A percentile compares a stretch with the other conserved stretches of the same genome.
Conservation (phyloP, 1,140 invertebrate species). For the Battus philenor region DNA sequence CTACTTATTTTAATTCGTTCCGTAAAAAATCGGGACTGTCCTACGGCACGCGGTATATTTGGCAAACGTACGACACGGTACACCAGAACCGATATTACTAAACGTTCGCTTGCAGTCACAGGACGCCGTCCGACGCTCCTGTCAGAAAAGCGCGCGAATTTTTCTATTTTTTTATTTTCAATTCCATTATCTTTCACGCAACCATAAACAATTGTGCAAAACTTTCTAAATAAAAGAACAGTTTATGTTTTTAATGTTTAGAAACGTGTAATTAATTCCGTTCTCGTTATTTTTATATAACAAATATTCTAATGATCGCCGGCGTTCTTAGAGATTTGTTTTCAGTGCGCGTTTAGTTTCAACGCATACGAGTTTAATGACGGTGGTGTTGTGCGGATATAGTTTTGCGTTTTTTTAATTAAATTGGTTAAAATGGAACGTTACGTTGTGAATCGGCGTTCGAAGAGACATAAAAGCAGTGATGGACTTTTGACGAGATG, state of each 20-base stretch:
- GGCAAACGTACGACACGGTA: conserved; percentile 9
- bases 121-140: conserved; percentile 50
- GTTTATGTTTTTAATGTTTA: conserved; percentile 21
- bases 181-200: no score
- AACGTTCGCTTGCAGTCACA: conserved; percentile 40
- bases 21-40: conserved; percentile 9
- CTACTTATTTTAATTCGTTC: no score
- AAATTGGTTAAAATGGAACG: conserved; percentile 48
- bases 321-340: conserved; percentile 37
- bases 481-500: conserved; percentile 56
- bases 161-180: conserved; percentile 16
- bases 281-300: conserved; percentile 60
- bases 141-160: conserved; percentile 25
- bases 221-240: conserved; percentile 40
- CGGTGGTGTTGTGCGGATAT: conserved; percentile 36
- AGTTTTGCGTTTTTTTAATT: conserved; percentile 31
- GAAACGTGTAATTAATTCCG: conserved; percentile 48
- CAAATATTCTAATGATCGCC: conserved; percentile 37
- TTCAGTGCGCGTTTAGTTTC: conserved; percentile 56
- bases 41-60: background rate
- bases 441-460: conserved; percentile 57
- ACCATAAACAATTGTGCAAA: conserved; percentile 20
- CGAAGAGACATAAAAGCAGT: conserved; percentile 46
- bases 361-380: conserved; percentile 32
- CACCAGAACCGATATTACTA: conserved; percentile 56